Percentiles rank a stretch among this genome's conserved stretches.
phyloP scores from a whole-genome alignment of 2,888 invertebrate species.

The Malthinus flaveolus region DNA sequence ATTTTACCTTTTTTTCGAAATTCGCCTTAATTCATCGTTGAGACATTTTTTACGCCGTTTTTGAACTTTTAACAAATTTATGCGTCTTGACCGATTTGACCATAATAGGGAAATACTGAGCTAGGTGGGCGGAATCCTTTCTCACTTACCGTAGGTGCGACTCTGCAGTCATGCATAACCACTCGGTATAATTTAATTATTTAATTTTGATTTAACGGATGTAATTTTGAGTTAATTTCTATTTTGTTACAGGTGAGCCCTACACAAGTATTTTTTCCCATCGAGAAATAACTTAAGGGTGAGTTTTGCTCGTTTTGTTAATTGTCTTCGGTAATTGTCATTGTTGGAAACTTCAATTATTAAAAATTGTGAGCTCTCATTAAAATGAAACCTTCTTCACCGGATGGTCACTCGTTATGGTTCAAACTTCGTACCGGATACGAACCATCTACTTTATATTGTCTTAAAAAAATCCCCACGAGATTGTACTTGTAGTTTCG shows the following conservation, averaged over 20 bases:
- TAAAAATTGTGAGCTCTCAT: not conserved
- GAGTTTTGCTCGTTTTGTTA: not conserved
- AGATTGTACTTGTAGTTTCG: conserved; percentile 8
- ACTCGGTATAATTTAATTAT: too few species aligned
- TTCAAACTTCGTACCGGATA: conserved; percentile 13
- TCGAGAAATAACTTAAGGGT: not conserved
- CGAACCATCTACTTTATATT: conserved; percentile 16
- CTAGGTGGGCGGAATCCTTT: too few species aligned
- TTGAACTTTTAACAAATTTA: too few species aligned
- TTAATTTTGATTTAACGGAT: not conserved
- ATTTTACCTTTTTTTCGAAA: too few species aligned
- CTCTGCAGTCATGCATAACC: too few species aligned
- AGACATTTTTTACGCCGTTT: too few species aligned
- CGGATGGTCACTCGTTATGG: conserved; percentile 12
- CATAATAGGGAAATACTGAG: too few species aligned
- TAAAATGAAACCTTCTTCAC: conserved; percentile 1
- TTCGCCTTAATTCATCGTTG: too few species aligned
- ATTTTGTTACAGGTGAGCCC: not conserved
- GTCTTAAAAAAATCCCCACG: conserved; percentile 14
- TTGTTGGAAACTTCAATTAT: conserved; percentile 1
- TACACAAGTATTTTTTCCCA: not conserved
- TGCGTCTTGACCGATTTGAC: too few species aligned
- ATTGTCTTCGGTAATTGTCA: not conserved
- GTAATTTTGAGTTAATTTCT: conserved; percentile 3
- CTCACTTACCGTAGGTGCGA: too few species aligned